Percentiles rank a stretch among this genome's conserved stretches.
These are phyloP conservation scores for Lordiphosa clarofinis DNA, from an alignment of 1,140 invertebrate genomes.

Conservation along the genomic window DNA sequence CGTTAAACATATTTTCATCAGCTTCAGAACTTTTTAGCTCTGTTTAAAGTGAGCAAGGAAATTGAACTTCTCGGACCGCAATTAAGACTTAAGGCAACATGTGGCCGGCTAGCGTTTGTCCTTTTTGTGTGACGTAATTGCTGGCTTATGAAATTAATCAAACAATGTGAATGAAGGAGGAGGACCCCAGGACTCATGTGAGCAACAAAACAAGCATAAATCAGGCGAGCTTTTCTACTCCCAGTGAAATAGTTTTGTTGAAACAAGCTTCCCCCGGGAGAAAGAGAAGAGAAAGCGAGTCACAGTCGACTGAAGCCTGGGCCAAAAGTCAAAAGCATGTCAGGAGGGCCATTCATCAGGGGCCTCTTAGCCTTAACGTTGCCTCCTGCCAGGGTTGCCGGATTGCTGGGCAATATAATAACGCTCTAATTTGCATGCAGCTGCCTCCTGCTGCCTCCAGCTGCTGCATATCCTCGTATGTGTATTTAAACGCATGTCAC, in stretches of 20 bases:
- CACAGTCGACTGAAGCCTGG: constrained; percentile 12
- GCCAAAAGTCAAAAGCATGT: constrained; percentile 48
- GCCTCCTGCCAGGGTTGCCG: constrained; percentile 37
- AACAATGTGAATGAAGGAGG: constrained; percentile 30
- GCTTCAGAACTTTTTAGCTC: no score
- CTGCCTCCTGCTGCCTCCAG: constrained; percentile 16
- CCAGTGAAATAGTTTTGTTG: constrained; percentile 56
- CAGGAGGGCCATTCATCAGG: constrained; percentile 41
- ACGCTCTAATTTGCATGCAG: constrained; percentile 71
- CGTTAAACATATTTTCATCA: no score
- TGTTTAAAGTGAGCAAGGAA: background rate
- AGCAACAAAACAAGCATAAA: constrained; percentile 59
- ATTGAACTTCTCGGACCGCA: no score
- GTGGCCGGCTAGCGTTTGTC: constrained; percentile 16
- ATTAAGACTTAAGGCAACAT: background rate
- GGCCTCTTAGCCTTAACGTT: constrained; percentile 24
- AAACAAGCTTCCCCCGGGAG: constrained; percentile 30
- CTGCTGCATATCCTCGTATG: constrained; percentile 3
- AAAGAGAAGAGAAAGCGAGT: background rate
- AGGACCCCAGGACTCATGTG: constrained; percentile 23
- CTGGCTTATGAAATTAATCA: constrained; percentile 58
- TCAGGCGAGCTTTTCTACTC: constrained; percentile 35
- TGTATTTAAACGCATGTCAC: constrained; percentile 60
- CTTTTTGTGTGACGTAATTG: constrained; percentile 34
- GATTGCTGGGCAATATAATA: constrained; percentile 59